These are phyloP conservation scores for Nycteola revayana DNA, from an alignment of 2,888 invertebrate genomes.

Conservation along the genomic window DNA sequence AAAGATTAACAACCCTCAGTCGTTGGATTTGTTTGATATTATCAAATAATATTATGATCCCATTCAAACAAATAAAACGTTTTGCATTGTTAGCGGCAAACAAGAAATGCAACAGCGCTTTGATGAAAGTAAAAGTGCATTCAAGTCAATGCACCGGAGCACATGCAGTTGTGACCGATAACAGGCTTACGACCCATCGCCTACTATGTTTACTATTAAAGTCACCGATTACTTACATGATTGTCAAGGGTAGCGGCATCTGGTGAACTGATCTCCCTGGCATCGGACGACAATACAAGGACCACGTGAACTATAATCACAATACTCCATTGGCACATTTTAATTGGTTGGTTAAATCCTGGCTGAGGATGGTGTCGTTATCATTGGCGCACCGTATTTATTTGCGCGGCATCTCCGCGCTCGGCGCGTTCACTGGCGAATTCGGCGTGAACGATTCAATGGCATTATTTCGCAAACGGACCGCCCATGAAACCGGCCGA, in stretches of 20 bases:
- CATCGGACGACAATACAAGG: constrained; percentile 45
- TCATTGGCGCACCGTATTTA: constrained; percentile 57
- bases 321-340: constrained; percentile 77
- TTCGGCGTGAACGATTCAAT: constrained; percentile 60
- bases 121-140: constrained; percentile 74
- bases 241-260: constrained; percentile 51
- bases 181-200: constrained; percentile 2
- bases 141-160: constrained; percentile 56
- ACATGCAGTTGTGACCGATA: constrained; percentile 44
- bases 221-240: constrained; percentile 56
- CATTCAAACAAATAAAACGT: constrained; percentile 4
- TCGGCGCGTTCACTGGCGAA: constrained; percentile 61
- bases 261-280: constrained; percentile 55
- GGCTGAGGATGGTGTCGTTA: constrained; percentile 44
- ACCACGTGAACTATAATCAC: constrained; percentile 67
- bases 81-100: constrained; percentile 1
- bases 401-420: constrained; percentile 71
- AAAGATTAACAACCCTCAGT: too few species aligned
- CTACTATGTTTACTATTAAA: constrained; percentile 1
- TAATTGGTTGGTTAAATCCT: constrained; percentile 41
- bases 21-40: too few species aligned
- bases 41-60: too few species aligned
- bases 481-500: constrained; percentile 62
- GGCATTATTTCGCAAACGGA: constrained; percentile 73
- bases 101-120: constrained; percentile 19